Evolutionary conservation across 53 echinoderm and acorn worm genomes (phyloP).

Genomic region (Crossaster papposus): DNA sequence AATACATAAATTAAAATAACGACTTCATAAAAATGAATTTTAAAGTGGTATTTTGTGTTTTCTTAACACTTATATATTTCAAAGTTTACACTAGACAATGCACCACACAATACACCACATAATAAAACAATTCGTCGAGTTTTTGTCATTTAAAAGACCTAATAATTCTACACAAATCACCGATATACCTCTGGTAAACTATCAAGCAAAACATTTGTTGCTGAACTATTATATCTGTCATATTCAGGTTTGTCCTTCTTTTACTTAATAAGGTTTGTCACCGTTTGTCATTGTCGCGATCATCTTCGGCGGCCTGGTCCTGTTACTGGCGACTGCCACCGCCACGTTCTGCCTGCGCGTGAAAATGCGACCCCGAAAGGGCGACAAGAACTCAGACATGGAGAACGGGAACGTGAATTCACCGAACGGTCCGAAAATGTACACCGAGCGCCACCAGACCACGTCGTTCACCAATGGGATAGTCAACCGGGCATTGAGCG

Average conservation of each 20-base stretch:
- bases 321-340: not conserved
- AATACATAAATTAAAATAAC: too few species aligned
- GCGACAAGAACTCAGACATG: not conserved
- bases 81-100: too few species aligned
- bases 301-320: slow-evolving; percentile 14
- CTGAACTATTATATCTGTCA: not conserved
- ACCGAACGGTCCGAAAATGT: not conserved
- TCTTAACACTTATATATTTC: too few species aligned
- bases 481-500: slow-evolving; percentile 12
- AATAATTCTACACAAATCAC: too few species aligned
- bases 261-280: not conserved
- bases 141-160: too few species aligned
- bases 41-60: too few species aligned
- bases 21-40: too few species aligned
- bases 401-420: not conserved
- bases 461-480: not conserved
- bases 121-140: too few species aligned
- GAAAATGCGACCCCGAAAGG: not conserved
- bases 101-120: too few species aligned
- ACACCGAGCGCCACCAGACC: not conserved
- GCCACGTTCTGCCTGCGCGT: slow-evolving; percentile 15
- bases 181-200: not conserved
- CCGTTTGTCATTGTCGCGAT: slow-evolving; percentile 15
- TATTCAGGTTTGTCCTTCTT: too few species aligned
- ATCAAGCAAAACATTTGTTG: not conserved